phyloP scores from a whole-genome alignment of 2,113 vertebrate genomes.

The Poicephalus gulielmi region DNA sequence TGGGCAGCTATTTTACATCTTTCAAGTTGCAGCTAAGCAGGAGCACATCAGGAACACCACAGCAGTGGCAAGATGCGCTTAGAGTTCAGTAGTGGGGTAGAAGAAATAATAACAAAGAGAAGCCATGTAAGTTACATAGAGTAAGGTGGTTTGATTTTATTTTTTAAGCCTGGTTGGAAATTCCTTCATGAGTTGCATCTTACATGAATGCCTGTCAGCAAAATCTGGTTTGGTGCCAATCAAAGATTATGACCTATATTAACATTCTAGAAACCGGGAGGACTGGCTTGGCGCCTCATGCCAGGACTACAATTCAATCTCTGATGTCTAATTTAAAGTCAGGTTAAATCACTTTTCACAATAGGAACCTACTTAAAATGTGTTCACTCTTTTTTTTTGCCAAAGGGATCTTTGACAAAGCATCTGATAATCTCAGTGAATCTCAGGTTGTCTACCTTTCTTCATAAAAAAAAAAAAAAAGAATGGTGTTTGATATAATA shows the following conservation, averaged over 20 bases:
- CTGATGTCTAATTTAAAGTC: neutral
- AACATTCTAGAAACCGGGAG: neutral
- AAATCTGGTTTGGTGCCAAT: constrained; percentile 9
- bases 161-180: neutral
- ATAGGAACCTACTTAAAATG: neutral
- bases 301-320: neutral
- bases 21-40: neutral
- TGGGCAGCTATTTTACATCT: neutral
- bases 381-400: neutral
- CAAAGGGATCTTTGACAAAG: neutral
- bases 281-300: neutral
- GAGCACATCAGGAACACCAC: neutral
- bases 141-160: neutral
- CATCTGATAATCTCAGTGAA: neutral
- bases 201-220: neutral
- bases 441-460: neutral
- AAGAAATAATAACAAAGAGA: neutral
- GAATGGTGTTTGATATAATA: neutral
- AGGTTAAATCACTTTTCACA: neutral
- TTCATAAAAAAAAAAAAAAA: neutral
- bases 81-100: neutral
- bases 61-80: neutral
- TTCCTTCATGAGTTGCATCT: neutral
- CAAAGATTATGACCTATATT: constrained; percentile 23
- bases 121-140: neutral